Evolutionary conservation across 2,113 vertebrate genomes (phyloP).

Genomic region (Canis aureus): DNA sequence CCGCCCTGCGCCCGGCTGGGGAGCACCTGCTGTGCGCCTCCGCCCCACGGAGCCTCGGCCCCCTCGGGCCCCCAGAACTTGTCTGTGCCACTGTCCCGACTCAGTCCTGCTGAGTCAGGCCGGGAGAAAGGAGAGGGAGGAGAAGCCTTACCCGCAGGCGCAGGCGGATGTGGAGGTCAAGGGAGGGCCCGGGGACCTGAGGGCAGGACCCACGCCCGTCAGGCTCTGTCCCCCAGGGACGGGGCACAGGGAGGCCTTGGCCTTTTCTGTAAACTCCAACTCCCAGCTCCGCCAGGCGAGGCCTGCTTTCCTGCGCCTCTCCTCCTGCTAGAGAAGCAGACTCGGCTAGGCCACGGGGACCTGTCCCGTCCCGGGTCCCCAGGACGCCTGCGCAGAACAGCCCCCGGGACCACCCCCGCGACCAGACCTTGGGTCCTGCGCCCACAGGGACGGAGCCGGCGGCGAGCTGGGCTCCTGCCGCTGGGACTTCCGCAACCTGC

Average conservation of each 20-base stretch:
- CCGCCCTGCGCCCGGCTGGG: background rate
- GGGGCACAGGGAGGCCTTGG: background rate
- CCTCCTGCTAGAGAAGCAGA: background rate
- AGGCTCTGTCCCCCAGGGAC: background rate
- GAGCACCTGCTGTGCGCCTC: too few relatives aligned
- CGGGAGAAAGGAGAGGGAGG: background rate
- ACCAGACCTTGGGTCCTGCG: background rate
- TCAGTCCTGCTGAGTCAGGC: background rate
- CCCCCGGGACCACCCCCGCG: background rate
- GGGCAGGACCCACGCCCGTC: background rate
- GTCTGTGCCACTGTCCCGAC: background rate
- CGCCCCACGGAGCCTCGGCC: background rate
- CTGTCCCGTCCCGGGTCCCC: background rate
- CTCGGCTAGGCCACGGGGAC: background rate
- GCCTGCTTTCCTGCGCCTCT: background rate
- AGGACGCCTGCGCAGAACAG: background rate
- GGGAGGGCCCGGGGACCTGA: background rate
- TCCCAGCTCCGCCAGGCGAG: background rate
- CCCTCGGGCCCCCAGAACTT: background rate
- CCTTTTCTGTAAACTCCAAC: background rate
- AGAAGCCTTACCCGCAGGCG: background rate
- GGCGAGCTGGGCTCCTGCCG: conserved; percentile 70
- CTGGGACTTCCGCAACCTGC: conserved; percentile 77
- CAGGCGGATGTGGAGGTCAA: background rate
- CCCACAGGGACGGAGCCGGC: conserved; percentile 59